A percentile compares a stretch with the other conserved stretches of the same genome.
These are phyloP conservation scores for Sinocyclocheilus maitianheensis DNA, from an alignment of 2,113 vertebrate genomes.

Conservation along the genomic window DNA sequence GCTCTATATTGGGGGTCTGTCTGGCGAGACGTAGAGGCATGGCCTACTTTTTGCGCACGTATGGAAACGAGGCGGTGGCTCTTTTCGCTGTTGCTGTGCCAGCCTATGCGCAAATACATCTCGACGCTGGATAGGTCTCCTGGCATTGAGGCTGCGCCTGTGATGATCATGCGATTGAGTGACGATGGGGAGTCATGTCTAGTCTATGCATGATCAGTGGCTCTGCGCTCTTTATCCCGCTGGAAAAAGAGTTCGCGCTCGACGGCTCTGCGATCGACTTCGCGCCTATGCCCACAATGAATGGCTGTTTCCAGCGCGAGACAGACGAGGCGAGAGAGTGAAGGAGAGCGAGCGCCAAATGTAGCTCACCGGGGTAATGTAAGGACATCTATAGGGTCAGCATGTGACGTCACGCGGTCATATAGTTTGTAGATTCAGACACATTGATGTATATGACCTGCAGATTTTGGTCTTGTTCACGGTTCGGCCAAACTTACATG, in stretches of 20 bases:
- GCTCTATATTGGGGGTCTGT: slow-evolving; percentile 33
- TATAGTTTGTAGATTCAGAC: too few relatives aligned
- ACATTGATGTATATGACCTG: too few relatives aligned
- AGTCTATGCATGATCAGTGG: slow-evolving; percentile 65
- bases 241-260: slow-evolving; percentile 71
- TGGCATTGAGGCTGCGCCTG: slow-evolving; percentile 68
- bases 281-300: slow-evolving; percentile 81
- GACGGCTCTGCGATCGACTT: slow-evolving; percentile 77
- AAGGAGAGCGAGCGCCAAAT: slow-evolving; percentile 64
- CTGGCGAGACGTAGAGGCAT: slow-evolving; percentile 34
- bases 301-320: slow-evolving; percentile 80
- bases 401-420: too few relatives aligned
- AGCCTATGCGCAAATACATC: slow-evolving; percentile 68
- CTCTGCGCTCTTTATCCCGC: slow-evolving; percentile 73
- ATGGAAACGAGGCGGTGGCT: slow-evolving; percentile 53
- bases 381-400: too few relatives aligned
- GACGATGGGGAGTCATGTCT: slow-evolving; percentile 68
- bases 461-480: too few relatives aligned
- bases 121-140: slow-evolving; percentile 65
- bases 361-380: too few relatives aligned
- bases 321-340: slow-evolving; percentile 55
- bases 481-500: too few relatives aligned
- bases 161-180: slow-evolving; percentile 69
- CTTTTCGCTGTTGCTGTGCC: slow-evolving; percentile 63
- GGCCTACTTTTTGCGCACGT: slow-evolving; percentile 65